phyloP scores from a whole-genome alignment of 2,113 vertebrate genomes.

The Brachyhypopomus gauderio region DNA sequence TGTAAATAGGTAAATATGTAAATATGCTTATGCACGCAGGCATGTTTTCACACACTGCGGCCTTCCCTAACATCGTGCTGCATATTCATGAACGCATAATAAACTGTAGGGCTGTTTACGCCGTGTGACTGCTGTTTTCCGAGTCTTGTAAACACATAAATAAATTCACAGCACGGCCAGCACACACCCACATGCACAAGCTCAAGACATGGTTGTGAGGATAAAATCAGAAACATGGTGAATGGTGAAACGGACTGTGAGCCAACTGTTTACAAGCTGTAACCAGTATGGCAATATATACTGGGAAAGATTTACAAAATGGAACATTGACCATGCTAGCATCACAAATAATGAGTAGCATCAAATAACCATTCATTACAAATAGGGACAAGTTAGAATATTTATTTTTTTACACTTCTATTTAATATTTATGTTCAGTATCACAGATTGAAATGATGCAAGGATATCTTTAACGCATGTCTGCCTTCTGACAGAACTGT shows the following conservation, averaged over 20 bases:
- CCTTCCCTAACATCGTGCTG: not conserved
- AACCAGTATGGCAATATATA: too few species aligned
- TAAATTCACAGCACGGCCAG: not conserved
- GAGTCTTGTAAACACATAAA: conserved; percentile 21
- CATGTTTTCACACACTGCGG: not conserved
- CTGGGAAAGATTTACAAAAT: too few species aligned
- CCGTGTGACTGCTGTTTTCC: not conserved
- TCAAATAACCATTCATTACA: too few species aligned
- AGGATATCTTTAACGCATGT: not conserved
- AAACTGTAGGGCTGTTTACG: not conserved
- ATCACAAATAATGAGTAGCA: too few species aligned
- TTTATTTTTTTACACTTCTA: too few species aligned
- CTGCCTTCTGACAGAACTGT: not conserved
- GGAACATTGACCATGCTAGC: too few species aligned
- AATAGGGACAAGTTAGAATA: too few species aligned
- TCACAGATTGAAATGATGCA: not conserved
- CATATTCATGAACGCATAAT: conserved; percentile 22
- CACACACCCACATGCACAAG: not conserved
- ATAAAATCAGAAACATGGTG: too few species aligned
- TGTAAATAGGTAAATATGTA: not conserved
- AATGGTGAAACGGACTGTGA: too few species aligned
- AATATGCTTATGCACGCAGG: conserved; percentile 1
- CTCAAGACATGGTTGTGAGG: too few species aligned
- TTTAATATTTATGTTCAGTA: not conserved
- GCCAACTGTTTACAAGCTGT: too few species aligned